phyloP scores from a whole-genome alignment of 2,888 invertebrate genomes.

The Xiphydria camelus region DNA sequence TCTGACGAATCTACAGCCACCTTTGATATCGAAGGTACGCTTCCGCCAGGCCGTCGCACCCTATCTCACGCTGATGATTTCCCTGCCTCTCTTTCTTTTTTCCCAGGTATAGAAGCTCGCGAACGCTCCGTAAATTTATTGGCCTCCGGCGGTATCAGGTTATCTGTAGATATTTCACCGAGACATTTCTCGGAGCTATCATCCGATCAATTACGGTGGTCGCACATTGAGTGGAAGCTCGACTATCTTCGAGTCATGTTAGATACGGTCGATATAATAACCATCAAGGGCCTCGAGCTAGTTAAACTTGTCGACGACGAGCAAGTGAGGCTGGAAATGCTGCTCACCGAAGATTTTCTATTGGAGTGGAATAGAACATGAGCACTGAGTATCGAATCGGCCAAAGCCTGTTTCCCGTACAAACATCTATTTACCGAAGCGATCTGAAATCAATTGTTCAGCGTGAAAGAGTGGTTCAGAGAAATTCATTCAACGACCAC shows the following conservation, averaged over 20 bases:
- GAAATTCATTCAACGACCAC: slow-evolving; percentile 69
- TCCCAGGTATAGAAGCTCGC: no score
- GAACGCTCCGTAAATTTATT: slow-evolving; percentile 46
- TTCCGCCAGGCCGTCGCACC: no score
- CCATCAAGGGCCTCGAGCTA: slow-evolving; percentile 70
- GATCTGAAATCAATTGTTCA: slow-evolving; percentile 86
- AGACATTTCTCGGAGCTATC: slow-evolving; percentile 50
- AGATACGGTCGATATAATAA: slow-evolving; percentile 74
- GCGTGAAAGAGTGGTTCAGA: slow-evolving; percentile 92
- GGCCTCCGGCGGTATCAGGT: slow-evolving; percentile 48
- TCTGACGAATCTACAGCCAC: no score
- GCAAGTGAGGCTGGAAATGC: slow-evolving; percentile 71
- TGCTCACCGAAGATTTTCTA: slow-evolving; percentile 73
- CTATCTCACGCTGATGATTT: no score
- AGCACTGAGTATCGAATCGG: slow-evolving; percentile 67
- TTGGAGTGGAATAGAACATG: slow-evolving; percentile 74
- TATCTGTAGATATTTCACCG: slow-evolving; percentile 52
- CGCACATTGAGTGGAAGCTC: slow-evolving; percentile 48
- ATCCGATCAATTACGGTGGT: slow-evolving; percentile 51
- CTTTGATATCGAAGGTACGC: no score
- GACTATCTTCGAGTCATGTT: slow-evolving; percentile 61
- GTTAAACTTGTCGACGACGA: slow-evolving; percentile 66
- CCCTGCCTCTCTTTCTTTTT: no score
- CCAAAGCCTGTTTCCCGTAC: slow-evolving; percentile 80
- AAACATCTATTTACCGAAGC: slow-evolving; percentile 87